These are phyloP conservation scores for Lytechinus pictus DNA, from an alignment of 35 echinoderm and acorn worm species.

Conservation along the genomic window DNA sequence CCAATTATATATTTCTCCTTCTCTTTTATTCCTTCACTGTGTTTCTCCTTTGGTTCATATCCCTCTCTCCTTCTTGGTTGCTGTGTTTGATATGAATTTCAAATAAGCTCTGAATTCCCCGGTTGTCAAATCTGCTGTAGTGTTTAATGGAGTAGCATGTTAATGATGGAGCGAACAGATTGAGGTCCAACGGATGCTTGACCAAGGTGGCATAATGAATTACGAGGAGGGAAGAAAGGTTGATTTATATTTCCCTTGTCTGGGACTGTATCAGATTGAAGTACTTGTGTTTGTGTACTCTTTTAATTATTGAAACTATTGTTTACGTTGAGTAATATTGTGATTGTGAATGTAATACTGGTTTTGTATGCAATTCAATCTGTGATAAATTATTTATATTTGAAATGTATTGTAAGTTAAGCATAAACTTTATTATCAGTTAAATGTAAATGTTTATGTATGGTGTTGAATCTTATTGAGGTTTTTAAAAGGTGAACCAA, in stretches of 20 bases:
- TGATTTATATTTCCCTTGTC: background rate
- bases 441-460: background rate
- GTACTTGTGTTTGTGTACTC: background rate
- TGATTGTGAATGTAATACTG: background rate
- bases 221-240: background rate
- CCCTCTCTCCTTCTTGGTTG: background rate
- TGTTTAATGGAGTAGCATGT: background rate
- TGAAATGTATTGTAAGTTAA: background rate
- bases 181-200: background rate
- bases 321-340: background rate
- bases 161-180: background rate
- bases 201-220: conserved; percentile 2
- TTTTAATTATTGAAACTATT: background rate
- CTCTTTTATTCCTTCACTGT: background rate
- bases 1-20: background rate
- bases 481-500: too few relatives aligned
- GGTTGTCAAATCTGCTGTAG: background rate
- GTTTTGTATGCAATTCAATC: background rate
- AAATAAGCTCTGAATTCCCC: background rate
- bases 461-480: background rate
- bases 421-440: background rate
- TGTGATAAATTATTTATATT: background rate
- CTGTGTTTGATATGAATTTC: background rate
- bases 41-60: background rate
- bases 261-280: background rate